Percentiles rank a stretch among this genome's conserved stretches.
Evolutionary conservation across 2,797 vertebrate species (phyloP).

Genomic region (Platalea minor): DNA sequence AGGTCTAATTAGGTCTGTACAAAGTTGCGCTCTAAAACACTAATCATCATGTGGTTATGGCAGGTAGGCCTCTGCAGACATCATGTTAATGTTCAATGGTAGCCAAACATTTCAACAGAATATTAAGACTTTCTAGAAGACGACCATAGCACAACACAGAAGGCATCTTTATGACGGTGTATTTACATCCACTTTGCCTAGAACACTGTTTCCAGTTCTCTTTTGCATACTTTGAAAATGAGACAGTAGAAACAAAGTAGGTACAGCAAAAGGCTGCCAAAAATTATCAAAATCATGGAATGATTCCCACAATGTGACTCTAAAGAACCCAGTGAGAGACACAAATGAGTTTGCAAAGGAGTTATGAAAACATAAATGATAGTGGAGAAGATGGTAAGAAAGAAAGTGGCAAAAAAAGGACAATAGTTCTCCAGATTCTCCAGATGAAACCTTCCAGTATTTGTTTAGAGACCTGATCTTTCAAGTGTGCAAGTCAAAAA

Average conservation of each 20-base stretch:
- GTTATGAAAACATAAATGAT: neutral
- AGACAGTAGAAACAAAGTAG: neutral
- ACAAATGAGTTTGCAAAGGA: neutral
- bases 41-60: neutral
- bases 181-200: neutral
- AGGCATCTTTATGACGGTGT: neutral
- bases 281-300: neutral
- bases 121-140: neutral
- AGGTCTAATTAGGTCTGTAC: neutral
- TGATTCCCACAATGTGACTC: neutral
- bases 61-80: neutral
- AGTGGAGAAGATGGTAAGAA: neutral
- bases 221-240: neutral
- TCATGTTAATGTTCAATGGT: fast-evolving
- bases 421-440: neutral
- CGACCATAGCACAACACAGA: neutral
- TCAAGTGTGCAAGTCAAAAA: neutral
- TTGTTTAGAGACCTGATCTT: neutral
- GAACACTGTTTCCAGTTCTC: neutral
- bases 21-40: neutral
- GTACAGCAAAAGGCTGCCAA: neutral
- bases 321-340: neutral
- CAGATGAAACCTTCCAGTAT: neutral
- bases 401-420: neutral
- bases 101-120: neutral